Base-by-base conservation (phyloP, 2,888 invertebrate genomes). In the Tiliacea citrago region DNA sequence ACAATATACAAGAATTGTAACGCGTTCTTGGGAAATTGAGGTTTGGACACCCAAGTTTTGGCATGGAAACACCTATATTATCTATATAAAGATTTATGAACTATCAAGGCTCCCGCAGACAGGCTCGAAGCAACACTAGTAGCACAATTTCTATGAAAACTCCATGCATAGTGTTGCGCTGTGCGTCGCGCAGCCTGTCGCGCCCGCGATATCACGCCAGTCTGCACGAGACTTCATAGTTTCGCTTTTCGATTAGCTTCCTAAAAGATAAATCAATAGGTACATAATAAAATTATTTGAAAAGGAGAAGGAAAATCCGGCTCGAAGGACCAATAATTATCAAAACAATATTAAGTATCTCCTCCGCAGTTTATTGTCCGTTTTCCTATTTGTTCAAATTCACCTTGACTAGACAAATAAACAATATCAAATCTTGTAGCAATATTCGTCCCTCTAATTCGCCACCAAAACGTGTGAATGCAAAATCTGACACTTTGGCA, bases 401-500 rank as follows among this genome's bases (percentile, higher is more conserved):
- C 35, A 72, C 83, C 84, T 86, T 86, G 88, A 76, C 47, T 8
- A 21, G 39, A 65, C 49, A 63, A 42, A 39, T 63, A 71, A 55
- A 67, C 39, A 60, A 76, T n/a, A n/a, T 67, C 35, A 75, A 57
- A 70, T 65, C 39, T 71, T 65, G 68, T 63, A 68, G 73, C 75
- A 81, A 80, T 57, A 63, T 35, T 45, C 18, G 68, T 55, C 63
- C 75, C 60, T 69, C 73, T 81, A 77, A 86, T 80, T 68, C 55
- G 71, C 57, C 47, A 47, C 47, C 45, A 61, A 62, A 72, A 79
- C 68, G 77, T 81, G 79, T 73, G 42, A 85, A 77, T 81, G 67
- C 65, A 60, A 83, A 79, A 75, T 77, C 68, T 77, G 68, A 78
- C 85, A 81, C 55, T 69, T 78, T 21, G 57, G 68, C 42, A 79